These are phyloP conservation scores for Microtus pennsylvanicus DNA, from an alignment of 2,113 vertebrate genomes.

Conservation along the genomic window DNA sequence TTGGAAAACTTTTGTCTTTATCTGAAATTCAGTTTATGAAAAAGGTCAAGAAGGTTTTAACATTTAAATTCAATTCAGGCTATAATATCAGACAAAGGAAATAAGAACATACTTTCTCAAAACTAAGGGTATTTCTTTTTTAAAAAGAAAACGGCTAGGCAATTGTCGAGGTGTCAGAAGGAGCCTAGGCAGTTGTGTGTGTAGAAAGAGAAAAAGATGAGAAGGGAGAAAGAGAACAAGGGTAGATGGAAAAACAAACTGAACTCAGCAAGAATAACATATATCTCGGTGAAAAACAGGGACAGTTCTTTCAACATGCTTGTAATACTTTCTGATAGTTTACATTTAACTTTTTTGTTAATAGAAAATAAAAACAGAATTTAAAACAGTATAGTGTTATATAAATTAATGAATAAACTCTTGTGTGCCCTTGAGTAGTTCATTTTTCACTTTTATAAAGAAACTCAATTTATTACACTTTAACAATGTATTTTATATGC, in stretches of 20 bases:
- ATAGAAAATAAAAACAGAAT: background rate
- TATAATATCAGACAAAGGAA: background rate
- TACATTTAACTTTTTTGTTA: background rate
- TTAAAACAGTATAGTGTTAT: background rate
- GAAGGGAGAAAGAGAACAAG: background rate
- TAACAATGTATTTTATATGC: background rate
- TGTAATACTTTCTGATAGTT: background rate
- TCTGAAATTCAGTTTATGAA: constrained; percentile 34
- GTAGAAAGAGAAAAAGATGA: background rate
- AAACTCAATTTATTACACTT: background rate
- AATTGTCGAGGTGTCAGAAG: background rate
- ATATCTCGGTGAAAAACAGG: background rate
- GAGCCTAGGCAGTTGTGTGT: background rate
- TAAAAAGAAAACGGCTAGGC: background rate
- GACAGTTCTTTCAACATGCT: background rate
- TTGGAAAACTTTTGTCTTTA: constrained; percentile 22
- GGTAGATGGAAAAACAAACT: background rate
- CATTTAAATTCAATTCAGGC: background rate
- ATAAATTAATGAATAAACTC: background rate
- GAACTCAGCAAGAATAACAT: background rate
- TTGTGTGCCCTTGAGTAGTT: rapidly evolving
- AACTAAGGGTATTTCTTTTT: background rate
- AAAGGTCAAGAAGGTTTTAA: background rate
- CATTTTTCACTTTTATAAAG: background rate
- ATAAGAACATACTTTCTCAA: background rate